Evolutionary conservation across 2,888 invertebrate species (phyloP).

Genomic region (Torymus tubicola): DNA sequence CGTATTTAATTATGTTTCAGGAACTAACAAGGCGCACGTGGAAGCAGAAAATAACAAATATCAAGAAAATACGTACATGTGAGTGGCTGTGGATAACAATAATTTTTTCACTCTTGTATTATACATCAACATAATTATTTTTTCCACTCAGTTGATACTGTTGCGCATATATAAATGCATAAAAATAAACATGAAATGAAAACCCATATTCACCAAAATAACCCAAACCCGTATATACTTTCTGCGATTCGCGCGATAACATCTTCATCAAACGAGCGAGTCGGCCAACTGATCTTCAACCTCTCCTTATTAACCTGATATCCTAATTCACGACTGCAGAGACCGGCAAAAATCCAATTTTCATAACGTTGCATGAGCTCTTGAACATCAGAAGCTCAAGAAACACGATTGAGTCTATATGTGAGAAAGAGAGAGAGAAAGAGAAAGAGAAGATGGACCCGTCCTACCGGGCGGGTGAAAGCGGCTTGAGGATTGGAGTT

Average conservation of each 20-base stretch:
- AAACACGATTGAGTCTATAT: background rate
- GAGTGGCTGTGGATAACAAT: too few species aligned
- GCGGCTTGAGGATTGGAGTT: constrained; percentile 51
- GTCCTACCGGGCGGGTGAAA: constrained; percentile 52
- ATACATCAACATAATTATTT: too few species aligned
- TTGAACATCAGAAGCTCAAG: background rate
- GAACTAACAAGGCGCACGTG: too few species aligned
- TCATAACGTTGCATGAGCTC: background rate
- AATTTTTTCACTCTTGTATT: too few species aligned
- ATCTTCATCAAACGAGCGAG: constrained; percentile 25
- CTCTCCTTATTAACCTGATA: constrained; percentile 20
- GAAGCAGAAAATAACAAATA: too few species aligned
- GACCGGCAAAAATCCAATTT: background rate
- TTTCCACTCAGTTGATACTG: too few species aligned
- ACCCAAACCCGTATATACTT: too few species aligned
- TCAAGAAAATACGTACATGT: too few species aligned
- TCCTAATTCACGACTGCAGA: background rate
- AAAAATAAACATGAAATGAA: too few species aligned
- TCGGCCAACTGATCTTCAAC: constrained; percentile 20
- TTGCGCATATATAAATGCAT: too few species aligned
- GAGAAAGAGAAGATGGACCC: constrained; percentile 22
- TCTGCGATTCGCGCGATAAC: background rate
- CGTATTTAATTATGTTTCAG: too few species aligned
- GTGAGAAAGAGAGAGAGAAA: background rate
- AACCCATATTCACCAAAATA: too few species aligned